Percentiles rank a stretch among this genome's conserved stretches.
These are phyloP conservation scores for Sesamia inferens DNA, from an alignment of 2,888 invertebrate genomes.

Conservation along the genomic window DNA sequence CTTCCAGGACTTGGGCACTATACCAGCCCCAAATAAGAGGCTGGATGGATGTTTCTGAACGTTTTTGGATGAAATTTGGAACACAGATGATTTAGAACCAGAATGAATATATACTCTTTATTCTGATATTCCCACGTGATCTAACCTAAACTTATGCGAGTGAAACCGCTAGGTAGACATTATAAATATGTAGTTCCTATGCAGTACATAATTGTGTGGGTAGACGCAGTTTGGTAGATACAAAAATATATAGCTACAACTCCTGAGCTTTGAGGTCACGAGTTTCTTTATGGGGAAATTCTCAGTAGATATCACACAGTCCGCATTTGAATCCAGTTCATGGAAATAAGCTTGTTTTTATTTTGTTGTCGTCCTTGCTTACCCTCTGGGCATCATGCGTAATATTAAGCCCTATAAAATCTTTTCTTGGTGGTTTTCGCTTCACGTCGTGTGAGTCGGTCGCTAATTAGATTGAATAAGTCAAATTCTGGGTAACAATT, in stretches of 20 bases:
- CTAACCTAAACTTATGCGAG: too few species aligned
- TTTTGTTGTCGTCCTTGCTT: background rate
- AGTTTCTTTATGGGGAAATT: background rate
- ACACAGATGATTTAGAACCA: too few species aligned
- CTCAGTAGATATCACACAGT: background rate
- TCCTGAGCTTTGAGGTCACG: too few species aligned
- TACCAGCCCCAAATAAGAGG: too few species aligned
- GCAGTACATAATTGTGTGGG: background rate
- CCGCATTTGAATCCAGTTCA: background rate
- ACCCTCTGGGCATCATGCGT: background rate
- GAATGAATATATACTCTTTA: too few species aligned
- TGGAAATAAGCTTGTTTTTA: background rate
- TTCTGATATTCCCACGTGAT: too few species aligned
- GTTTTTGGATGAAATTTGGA: too few species aligned
- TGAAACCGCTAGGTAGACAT: too few species aligned
- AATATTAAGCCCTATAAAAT: background rate
- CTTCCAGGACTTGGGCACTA: too few species aligned
- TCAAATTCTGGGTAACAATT: constrained; percentile 28
- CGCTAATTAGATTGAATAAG: constrained; percentile 14
- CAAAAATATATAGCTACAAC: too few species aligned
- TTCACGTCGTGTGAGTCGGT: background rate
- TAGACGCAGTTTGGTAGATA: background rate
- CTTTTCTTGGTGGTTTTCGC: background rate
- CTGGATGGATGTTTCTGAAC: too few species aligned
- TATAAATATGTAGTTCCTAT: background rate